Conservation (phyloP, 2,797 vertebrate genomes). For the Neosilurus mollespiculum region DNA sequence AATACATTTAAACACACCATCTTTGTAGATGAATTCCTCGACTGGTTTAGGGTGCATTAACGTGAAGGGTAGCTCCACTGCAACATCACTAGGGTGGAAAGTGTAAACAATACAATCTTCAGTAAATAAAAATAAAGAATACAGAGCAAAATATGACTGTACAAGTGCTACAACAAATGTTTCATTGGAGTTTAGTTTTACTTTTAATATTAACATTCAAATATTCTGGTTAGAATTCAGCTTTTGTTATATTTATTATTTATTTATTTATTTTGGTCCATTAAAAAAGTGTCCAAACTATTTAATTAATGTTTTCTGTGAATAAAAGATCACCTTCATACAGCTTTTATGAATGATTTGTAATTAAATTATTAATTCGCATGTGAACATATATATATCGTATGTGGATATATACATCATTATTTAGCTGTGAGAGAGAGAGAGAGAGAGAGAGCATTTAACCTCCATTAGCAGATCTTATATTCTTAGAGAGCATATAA, state of each 20-base stretch:
- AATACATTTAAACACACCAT: conserved; percentile 68
- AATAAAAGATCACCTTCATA: not conserved
- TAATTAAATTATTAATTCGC: no score
- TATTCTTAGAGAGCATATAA: no score
- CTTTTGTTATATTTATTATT: not conserved
- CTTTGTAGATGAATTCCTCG: conserved; percentile 80
- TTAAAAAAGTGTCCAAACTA: not conserved
- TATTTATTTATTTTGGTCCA: not conserved
- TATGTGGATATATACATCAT: no score
- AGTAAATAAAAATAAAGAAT: not conserved
- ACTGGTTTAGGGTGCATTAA: conserved; percentile 91
- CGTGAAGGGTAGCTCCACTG: conserved; percentile 89
- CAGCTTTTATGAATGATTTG: no score
- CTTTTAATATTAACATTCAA: not conserved
- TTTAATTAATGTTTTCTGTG: not conserved
- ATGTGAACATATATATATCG: no score
- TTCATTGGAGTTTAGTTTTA: not conserved
- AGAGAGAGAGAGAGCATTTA: no score
- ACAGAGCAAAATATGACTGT: not conserved
- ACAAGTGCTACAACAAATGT: not conserved
- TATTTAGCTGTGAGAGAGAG: no score
- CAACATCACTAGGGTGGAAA: conserved; percentile 80
- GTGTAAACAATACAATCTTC: not conserved
- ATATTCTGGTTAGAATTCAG: not conserved
- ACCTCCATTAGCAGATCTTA: no score